Base-by-base conservation (phyloP, 2,113 vertebrate genomes). In the Podarcis muralis region DNA sequence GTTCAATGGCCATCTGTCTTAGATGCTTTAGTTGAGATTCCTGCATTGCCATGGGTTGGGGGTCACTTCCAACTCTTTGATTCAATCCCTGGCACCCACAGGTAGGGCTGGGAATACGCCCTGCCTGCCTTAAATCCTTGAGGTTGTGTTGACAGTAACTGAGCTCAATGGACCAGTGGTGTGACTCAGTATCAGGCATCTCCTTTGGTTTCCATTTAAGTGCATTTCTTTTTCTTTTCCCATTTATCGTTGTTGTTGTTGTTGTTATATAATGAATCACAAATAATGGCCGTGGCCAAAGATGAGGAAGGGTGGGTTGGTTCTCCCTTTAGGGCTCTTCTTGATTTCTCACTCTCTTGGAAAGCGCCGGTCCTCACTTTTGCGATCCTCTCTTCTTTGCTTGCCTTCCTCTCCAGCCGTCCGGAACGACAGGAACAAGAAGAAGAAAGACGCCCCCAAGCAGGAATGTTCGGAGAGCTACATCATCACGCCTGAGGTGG, bases 371-470 rank as follows among this genome's bases (percentile, higher is more conserved):
- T 62, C 62, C 84, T 18, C 40, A 86, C 85, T 30, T 30, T 3
- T 32, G 71, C 15, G 11, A 53, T 53, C 48, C 6, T 65, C 43
- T 16, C 59, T 77, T 62, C 89, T 83, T 65, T 90, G 89, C 9
- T 83, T 68, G 2, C 23, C 66, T 9, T 53, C 48, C 48, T 86
- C 81, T 35, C 0, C 93, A 99, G 99, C 99, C 4, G 99, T 99
- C 95, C 97, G 99, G 90, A 99, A 99, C 0, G 99, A 99, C 96
- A 96, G 99, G 84, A 99, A 99, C 96, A 99, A 99, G 96, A 99
- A 99, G 97, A 99, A 99, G 95, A 99, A 99, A 94, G 99, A 99
- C 1, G 97, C 96, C 32, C 98, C 98, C 91, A 99, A 99, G 95
- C 96, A 97, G 1, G 98, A 99, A 96, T 98, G 98, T 91, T 97